Evolutionary conservation across 2,797 vertebrate genomes (phyloP).

Genomic region (Hypotaenidia philippensis): DNA sequence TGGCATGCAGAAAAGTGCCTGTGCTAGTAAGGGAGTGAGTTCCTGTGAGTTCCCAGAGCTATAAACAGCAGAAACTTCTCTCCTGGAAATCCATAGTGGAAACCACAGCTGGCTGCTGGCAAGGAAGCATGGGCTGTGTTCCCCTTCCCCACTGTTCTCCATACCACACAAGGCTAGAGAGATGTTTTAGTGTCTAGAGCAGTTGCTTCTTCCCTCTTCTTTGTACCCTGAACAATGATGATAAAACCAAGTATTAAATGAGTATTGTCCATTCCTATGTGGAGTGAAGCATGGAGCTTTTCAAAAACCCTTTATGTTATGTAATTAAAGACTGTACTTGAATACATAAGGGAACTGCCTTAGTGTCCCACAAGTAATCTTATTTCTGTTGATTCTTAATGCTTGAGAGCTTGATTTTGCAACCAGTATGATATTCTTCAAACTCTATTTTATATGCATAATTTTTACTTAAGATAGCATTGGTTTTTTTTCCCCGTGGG

Average conservation of each 20-base stretch:
- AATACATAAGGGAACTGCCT: background rate
- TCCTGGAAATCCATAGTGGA: background rate
- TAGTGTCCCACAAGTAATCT: background rate
- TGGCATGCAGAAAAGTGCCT: background rate
- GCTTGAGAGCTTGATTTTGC: background rate
- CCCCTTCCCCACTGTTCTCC: background rate
- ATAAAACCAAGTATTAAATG: background rate
- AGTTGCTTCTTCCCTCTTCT: background rate
- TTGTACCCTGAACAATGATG: background rate
- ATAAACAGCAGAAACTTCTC: background rate
- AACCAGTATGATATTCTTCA: background rate
- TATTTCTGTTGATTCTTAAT: background rate
- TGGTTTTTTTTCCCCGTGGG: background rate
- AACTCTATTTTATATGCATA: background rate
- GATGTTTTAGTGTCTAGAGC: background rate
- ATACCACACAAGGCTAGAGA: background rate
- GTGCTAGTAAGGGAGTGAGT: background rate
- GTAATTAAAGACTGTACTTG: background rate
- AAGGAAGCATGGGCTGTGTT: background rate
- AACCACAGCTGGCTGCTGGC: background rate
- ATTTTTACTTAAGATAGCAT: background rate
- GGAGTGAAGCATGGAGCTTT: background rate
- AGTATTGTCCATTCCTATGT: background rate
- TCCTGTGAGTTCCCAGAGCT: background rate
- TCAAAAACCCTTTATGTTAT: background rate